Conservation (phyloP, 2,888 invertebrate species). For the Lymantria monacha region DNA sequence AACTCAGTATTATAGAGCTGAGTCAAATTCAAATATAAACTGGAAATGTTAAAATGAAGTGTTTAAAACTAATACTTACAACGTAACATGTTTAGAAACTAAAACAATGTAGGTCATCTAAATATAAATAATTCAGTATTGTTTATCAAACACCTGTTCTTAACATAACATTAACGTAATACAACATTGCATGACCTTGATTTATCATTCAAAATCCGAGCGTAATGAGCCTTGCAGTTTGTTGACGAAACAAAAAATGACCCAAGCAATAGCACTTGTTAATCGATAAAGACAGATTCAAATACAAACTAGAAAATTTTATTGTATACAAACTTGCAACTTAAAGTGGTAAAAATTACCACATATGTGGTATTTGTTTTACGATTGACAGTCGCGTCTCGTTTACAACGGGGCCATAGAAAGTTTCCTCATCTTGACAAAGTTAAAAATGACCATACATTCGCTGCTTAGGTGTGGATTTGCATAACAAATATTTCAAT, state of each 20-base stretch:
- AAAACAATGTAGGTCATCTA: constrained; percentile 33
- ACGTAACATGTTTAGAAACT: constrained; percentile 11
- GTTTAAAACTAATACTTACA: constrained; percentile 9
- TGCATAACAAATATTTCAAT: constrained; percentile 62
- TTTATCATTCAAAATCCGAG: constrained; percentile 38
- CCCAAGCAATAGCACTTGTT: constrained; percentile 13
- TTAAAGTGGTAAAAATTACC: constrained; percentile 46
- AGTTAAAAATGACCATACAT: constrained; percentile 65
- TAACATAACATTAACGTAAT: constrained; percentile 44
- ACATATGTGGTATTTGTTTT: constrained; percentile 58
- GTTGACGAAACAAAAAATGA: constrained; percentile 32
- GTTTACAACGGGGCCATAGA: constrained; percentile 65
- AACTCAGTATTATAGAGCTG: background rate
- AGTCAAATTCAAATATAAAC: constrained; percentile 6
- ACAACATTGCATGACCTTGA: constrained; percentile 53
- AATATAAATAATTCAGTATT: constrained; percentile 35
- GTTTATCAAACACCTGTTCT: constrained; percentile 44
- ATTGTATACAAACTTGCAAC: constrained; percentile 34
- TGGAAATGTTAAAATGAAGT: constrained; percentile 6
- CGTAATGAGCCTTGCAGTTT: constrained; percentile 34
- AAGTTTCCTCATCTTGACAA: constrained; percentile 69
- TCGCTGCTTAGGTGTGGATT: constrained; percentile 53
- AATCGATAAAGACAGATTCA: constrained; percentile 4
- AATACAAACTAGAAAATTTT: constrained; percentile 44
- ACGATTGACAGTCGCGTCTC: constrained; percentile 58